Base-by-base conservation (phyloP, 2,797 vertebrate genomes). In the Octomys mimax region DNA sequence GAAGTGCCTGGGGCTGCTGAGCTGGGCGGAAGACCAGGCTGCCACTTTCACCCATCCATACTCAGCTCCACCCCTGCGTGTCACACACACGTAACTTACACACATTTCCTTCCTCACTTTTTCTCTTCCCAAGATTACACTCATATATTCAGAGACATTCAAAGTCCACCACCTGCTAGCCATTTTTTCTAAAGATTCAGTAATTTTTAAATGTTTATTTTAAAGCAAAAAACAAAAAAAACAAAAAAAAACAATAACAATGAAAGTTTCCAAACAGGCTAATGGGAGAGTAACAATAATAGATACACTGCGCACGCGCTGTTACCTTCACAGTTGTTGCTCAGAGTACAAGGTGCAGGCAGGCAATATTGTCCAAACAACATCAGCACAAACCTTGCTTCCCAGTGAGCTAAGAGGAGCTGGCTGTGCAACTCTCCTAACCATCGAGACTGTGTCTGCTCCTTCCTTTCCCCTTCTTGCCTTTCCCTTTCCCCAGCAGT, bases 51-150 rank as follows among this genome's bases (percentile, higher is more conserved):
- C 39, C 14, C 52, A 10, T 68, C 11, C 24, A 24, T 1, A 8
- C 39, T 77, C 13, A 0, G 5, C 0, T 64, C 12, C 1, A 21
- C 16, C 28, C 14, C 70, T 9, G 3, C 49, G 6, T 1, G 18
- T 6, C 75, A 52, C 49, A 57, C 78, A 57, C 26, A 42, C 21
- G 19, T 19, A 39, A 8, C 46, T 28, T 57, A 62, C n/a, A 57
- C 21, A 11, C 14, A 36, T 14, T 26, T 68, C 33, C 42, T 70
- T 42, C 13, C 77, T 78, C 46, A 14, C 2, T 12, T 22, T 33
- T 86, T 16, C 31, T 4, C 26, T 86, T 54, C 36, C 42, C 24
- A 6, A 62, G 39, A 81, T 31, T 36, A 39, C n/a, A 68, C 66
- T 91, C 22, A 68, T 31, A 66, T 57, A 80, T 36, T 70, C 12